Evolutionary conservation across 2,888 invertebrate genomes (phyloP).

Genomic region (Cephus rjabovi): DNA sequence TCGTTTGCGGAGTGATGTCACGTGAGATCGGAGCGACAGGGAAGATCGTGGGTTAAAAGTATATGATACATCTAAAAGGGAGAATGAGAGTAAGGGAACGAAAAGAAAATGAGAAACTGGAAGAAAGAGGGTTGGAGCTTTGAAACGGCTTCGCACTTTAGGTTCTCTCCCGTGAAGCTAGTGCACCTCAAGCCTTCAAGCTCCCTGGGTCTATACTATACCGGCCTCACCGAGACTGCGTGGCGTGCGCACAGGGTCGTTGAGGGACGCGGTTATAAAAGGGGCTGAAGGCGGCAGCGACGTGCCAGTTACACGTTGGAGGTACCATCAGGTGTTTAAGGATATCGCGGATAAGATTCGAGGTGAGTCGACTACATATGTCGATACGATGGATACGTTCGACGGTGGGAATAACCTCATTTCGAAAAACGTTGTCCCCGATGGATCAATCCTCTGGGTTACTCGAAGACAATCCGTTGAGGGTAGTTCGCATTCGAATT

Average conservation of each 20-base stretch:
- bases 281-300: conserved; percentile 50
- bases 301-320: conserved; percentile 57
- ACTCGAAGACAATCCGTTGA: neutral
- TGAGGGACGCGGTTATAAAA: conserved; percentile 57
- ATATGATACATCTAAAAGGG: neutral
- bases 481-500: neutral
- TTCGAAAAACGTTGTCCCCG: neutral
- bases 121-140: neutral
- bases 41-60: neutral
- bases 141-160: neutral
- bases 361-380: conserved; percentile 24
- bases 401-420: neutral
- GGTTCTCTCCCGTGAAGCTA: neutral
- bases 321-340: conserved; percentile 31
- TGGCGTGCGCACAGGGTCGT: conserved; percentile 53
- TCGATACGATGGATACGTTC: neutral
- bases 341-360: conserved; percentile 2
- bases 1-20: neutral
- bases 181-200: conserved; percentile 8
- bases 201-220: conserved; percentile 9
- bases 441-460: neutral
- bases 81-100: neutral
- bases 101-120: neutral
- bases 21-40: neutral
- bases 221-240: conserved; percentile 41